Percentiles rank a stretch among this genome's conserved stretches.
Evolutionary conservation across 2,888 invertebrate genomes (phyloP).

Genomic region (Drosophila buzzatii): DNA sequence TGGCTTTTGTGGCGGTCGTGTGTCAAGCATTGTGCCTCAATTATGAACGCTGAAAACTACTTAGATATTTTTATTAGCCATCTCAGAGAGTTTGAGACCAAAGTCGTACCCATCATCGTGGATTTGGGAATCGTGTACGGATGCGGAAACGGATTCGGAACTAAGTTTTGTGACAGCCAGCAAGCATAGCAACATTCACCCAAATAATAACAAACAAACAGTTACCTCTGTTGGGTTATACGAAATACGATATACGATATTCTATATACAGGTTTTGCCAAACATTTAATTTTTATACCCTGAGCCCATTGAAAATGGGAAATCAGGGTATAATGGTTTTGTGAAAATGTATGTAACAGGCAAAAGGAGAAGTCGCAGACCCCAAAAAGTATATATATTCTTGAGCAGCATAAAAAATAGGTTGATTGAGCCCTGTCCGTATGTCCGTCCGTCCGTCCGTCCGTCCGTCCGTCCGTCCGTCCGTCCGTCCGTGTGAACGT

Average conservation of each 20-base stretch:
- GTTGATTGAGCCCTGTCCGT: no score
- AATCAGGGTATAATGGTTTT: no score
- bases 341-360: no score
- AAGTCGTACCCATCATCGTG: conserved; percentile 26
- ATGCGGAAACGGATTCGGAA: conserved; percentile 56
- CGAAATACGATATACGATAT: neutral
- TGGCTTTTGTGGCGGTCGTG: conserved; percentile 82
- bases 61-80: conserved; percentile 77
- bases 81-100: conserved; percentile 18
- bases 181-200: conserved; percentile 49
- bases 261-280: neutral
- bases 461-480: no score
- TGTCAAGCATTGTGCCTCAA: conserved; percentile 83
- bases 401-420: no score
- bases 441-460: no score
- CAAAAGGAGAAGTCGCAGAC: no score
- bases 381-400: no score
- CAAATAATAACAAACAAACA: conserved; percentile 13
- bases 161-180: conserved; percentile 68
- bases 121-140: conserved; percentile 47
- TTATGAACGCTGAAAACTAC: conserved; percentile 82
- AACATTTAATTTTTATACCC: no score
- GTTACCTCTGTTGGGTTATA: neutral
- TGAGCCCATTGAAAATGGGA: no score
- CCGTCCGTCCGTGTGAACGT: no score